These are phyloP conservation scores for Pavo muticus DNA, from an alignment of 2,113 vertebrate genomes.

Conservation along the genomic window DNA sequence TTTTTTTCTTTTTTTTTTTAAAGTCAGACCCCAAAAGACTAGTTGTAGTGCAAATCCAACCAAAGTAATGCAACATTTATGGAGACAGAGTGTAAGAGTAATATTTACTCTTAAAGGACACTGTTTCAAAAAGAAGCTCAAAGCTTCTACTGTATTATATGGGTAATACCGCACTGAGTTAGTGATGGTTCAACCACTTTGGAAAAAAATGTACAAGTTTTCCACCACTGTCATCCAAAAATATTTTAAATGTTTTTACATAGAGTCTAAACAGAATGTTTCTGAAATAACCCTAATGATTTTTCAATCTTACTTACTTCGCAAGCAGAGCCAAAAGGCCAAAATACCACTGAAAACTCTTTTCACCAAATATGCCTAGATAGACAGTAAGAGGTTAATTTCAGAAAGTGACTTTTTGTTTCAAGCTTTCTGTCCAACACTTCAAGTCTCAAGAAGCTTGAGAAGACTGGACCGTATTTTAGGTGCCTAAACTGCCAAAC, in stretches of 20 bases:
- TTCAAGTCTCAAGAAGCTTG: background rate
- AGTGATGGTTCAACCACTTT: background rate
- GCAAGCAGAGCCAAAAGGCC: conserved; percentile 11
- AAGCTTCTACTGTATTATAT: background rate
- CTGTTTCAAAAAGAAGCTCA: conserved; percentile 5
- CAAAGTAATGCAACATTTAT: background rate
- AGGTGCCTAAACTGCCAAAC: background rate
- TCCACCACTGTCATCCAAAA: conserved; percentile 42
- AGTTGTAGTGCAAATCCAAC: background rate
- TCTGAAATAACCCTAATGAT: conserved; percentile 51
- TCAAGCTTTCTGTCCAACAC: background rate
- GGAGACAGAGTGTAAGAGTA: background rate
- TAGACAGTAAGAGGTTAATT: background rate
- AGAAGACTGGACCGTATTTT: background rate
- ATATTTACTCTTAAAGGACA: conserved; percentile 3
- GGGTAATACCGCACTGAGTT: background rate
- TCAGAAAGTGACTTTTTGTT: background rate
- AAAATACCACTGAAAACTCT: conserved; percentile 27
- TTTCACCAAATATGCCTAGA: background rate
- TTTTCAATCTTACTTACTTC: conserved; percentile 46
- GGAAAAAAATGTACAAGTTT: conserved; percentile 30
- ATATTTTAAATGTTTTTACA: conserved; percentile 22
- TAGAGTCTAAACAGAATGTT: conserved; percentile 8
- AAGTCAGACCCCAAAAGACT: background rate
- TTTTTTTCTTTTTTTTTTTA: background rate